Evolutionary conservation across 2,113 vertebrate genomes (phyloP).

Genomic region (Felis catus): DNA sequence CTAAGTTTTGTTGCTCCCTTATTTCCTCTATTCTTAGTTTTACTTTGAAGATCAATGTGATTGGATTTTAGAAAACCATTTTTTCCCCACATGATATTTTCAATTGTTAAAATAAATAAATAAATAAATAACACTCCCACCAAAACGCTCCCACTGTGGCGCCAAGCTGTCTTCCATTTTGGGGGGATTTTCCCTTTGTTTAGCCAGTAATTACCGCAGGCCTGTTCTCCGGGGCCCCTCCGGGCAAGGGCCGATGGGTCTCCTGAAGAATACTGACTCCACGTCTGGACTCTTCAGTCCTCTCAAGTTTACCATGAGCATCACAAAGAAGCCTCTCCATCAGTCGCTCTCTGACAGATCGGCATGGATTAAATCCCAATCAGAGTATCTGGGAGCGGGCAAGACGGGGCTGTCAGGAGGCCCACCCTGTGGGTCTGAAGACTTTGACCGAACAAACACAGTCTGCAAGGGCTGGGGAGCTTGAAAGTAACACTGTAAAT

Average conservation of each 20-base stretch:
- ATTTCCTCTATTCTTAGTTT: constrained; percentile 32
- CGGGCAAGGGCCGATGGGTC: constrained; percentile 22
- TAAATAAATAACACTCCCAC: neutral
- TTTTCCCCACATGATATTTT: neutral
- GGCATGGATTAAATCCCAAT: constrained; percentile 58
- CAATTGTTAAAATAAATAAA: neutral
- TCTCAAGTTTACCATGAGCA: neutral
- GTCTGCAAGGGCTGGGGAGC: constrained; percentile 78
- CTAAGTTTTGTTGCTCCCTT: neutral
- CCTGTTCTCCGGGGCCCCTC: constrained; percentile 45
- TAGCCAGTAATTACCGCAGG: constrained; percentile 45
- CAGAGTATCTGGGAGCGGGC: constrained; percentile 55
- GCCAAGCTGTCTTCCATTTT: constrained; percentile 54
- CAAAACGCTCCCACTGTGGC: neutral
- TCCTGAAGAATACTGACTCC: constrained; percentile 11
- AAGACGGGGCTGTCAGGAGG: constrained; percentile 16
- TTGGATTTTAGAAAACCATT: neutral
- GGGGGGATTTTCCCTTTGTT: constrained; percentile 66
- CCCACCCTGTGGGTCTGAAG: constrained; percentile 73
- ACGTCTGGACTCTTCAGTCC: neutral
- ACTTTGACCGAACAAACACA: constrained; percentile 80
- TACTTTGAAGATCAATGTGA: neutral
- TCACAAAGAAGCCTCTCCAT: constrained; percentile 38
- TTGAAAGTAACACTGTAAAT: constrained; percentile 82
- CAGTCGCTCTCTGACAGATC: constrained; percentile 48